A percentile compares a stretch with the other conserved stretches of the same genome.
phyloP scores from a whole-genome alignment of 2,113 vertebrate species.

The Crotalus viridis region DNA sequence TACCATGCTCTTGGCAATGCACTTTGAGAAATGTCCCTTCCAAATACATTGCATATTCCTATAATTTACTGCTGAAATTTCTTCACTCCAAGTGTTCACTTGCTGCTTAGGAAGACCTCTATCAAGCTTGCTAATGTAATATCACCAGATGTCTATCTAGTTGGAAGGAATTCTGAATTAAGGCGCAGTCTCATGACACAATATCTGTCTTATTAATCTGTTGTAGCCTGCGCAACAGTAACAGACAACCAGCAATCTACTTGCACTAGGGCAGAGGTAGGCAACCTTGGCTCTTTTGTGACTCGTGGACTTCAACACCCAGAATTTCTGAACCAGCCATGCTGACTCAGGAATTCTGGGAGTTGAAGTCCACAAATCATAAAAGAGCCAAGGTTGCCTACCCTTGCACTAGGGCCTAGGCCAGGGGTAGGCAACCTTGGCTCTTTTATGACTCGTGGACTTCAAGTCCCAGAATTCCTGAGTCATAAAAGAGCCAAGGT shows the following conservation, averaged over 20 bases:
- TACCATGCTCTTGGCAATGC: not conserved
- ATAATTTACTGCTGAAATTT: not conserved
- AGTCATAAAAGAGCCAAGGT: too few relatives aligned
- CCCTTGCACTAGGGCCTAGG: too few relatives aligned
- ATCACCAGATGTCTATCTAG: conserved; percentile 23
- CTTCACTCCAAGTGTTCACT: not conserved
- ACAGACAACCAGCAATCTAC: not conserved
- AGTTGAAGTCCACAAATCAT: too few relatives aligned
- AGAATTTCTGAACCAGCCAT: too few relatives aligned
- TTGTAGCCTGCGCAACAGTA: not conserved
- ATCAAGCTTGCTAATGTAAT: not conserved
- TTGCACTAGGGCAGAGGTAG: not conserved
- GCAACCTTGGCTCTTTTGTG: too few relatives aligned
- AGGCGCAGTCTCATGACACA: not conserved
- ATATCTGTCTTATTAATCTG: not conserved
- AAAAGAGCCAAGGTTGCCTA: too few relatives aligned
- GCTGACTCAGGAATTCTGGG: too few relatives aligned
- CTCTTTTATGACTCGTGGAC: too few relatives aligned
- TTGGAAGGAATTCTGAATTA: not conserved
- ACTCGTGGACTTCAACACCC: too few relatives aligned
- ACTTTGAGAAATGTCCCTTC: not conserved
- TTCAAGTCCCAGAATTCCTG: too few relatives aligned
- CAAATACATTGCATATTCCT: not conserved
- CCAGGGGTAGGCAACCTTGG: too few relatives aligned
- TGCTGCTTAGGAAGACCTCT: not conserved